Percentiles rank a stretch among this genome's conserved stretches.
Evolutionary conservation across 2,888 invertebrate species (phyloP).

Genomic region (Lissocephala sabroskyi): DNA sequence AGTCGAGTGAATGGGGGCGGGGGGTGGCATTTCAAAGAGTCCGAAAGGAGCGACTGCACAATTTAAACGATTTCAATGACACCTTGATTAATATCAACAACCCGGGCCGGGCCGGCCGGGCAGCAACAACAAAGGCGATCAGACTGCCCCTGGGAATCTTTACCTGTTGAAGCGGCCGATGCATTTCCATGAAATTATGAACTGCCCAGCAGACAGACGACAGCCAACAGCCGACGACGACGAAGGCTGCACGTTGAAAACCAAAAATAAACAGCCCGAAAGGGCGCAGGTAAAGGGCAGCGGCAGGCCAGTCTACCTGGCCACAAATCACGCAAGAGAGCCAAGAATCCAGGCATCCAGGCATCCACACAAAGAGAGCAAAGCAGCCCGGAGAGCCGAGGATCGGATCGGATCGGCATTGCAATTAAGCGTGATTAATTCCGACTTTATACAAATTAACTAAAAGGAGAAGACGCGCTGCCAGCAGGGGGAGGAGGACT

Average conservation of each 20-base stretch:
- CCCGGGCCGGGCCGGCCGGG: conserved; percentile 17
- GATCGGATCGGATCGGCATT: conserved; percentile 12
- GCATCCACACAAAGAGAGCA: conserved; percentile 1
- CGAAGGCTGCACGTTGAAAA: conserved; percentile 59
- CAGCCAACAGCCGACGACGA: conserved; percentile 37
- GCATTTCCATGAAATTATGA: conserved; percentile 62
- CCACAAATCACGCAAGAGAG: conserved; percentile 4
- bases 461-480: conserved; percentile 35
- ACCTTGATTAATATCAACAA: conserved; percentile 69
- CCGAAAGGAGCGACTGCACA: conserved; percentile 44
- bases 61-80: conserved; percentile 71
- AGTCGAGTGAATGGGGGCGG: background rate
- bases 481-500: background rate
- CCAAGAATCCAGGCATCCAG: background rate
- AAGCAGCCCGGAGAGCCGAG: too few species aligned
- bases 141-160: too few species aligned
- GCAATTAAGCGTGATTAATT: conserved; percentile 63
- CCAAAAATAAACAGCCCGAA: conserved; percentile 55
- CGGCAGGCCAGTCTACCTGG: background rate
- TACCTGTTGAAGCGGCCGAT: conserved; percentile 5
- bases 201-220: conserved; percentile 18
- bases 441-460: conserved; percentile 62
- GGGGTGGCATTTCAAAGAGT: conserved; percentile 4
- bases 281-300: conserved; percentile 33
- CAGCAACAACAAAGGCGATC: background rate